phyloP scores from a whole-genome alignment of 2,113 vertebrate species.

The Anseranas semipalmata region DNA sequence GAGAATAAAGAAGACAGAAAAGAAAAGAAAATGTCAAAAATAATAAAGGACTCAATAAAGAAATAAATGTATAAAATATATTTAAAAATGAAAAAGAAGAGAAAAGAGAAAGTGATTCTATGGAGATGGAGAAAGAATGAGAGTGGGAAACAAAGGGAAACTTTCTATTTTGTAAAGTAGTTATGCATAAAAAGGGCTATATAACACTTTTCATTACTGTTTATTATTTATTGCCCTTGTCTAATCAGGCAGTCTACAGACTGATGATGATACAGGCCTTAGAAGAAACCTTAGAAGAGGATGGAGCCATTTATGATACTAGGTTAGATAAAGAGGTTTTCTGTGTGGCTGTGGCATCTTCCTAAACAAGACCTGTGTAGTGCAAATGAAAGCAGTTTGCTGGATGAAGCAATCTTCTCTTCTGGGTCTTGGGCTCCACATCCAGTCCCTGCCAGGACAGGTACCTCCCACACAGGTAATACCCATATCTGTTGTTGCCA shows the following conservation, averaged over 20 bases:
- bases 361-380: not conserved
- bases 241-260: not conserved
- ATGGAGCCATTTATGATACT: not conserved
- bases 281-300: not conserved
- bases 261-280: not conserved
- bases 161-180: not conserved
- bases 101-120: not conserved
- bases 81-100: not conserved
- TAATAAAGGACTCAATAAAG: not conserved
- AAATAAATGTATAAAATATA: not conserved
- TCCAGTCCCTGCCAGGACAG: not conserved
- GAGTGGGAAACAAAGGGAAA: not conserved
- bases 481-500: rapidly evolving
- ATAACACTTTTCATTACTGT: not conserved
- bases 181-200: not conserved
- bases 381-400: not conserved
- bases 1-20: not conserved
- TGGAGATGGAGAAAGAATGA: not conserved
- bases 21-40: not conserved
- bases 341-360: not conserved
- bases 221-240: not conserved
- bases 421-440: rapidly evolving
- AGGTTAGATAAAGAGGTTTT: not conserved
- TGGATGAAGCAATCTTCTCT: not conserved
- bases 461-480: not conserved